Evolutionary conservation across 2,113 vertebrate genomes (phyloP).

Genomic region (Noturus placidus): DNA sequence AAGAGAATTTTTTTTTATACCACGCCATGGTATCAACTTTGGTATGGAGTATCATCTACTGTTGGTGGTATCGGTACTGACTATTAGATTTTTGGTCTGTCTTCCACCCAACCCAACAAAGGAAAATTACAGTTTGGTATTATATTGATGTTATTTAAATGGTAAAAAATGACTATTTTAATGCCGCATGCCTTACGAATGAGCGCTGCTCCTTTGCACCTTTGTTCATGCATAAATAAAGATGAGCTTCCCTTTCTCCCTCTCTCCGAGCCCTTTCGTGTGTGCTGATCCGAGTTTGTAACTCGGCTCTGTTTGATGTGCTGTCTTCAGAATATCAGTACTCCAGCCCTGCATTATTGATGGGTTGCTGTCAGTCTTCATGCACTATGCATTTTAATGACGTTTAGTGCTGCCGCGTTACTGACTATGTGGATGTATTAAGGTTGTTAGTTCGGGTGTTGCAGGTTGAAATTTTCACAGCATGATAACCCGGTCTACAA

Average conservation of each 20-base stretch:
- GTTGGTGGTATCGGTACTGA: no score
- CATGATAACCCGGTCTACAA: not conserved
- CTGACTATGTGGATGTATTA: not conserved
- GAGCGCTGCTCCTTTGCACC: not conserved
- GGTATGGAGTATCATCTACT: no score
- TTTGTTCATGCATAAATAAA: conserved; percentile 21
- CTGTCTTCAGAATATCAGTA: conserved; percentile 49
- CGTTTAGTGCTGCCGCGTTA: no score
- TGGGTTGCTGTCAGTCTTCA: conserved; percentile 6
- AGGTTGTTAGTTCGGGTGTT: not conserved
- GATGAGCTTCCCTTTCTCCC: not conserved
- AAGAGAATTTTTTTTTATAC: no score
- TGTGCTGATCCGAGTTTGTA: conserved; percentile 28
- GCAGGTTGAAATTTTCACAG: not conserved
- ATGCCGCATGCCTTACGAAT: not conserved
- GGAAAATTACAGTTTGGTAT: no score
- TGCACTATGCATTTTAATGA: conserved; percentile 26
- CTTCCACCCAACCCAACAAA: no score
- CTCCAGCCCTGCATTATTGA: conserved; percentile 41
- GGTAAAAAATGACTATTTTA: not conserved
- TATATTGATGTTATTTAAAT: not conserved
- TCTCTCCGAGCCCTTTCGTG: not conserved
- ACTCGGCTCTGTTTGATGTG: not conserved
- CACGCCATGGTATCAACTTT: no score
- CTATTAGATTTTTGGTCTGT: no score